Percentiles rank a stretch among this genome's conserved stretches.
Evolutionary conservation across 2,797 vertebrate genomes (phyloP).

Genomic region (Chrosomus eos): DNA sequence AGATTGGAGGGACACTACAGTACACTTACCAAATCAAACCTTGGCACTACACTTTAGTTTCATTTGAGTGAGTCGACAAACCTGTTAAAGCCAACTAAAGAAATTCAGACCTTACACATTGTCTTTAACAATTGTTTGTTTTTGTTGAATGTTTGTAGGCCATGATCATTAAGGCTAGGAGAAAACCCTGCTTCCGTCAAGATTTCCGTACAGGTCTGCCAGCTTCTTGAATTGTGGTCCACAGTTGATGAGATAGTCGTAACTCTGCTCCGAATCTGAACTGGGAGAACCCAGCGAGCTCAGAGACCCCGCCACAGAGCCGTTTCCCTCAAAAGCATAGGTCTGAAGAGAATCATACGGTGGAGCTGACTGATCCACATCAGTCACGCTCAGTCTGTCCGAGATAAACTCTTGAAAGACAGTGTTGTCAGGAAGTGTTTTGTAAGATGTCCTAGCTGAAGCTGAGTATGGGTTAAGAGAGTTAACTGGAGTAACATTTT

Average conservation of each 20-base stretch:
- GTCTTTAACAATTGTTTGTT: background rate
- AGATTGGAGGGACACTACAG: background rate
- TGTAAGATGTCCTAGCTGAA: conserved; percentile 82
- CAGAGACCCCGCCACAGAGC: conserved; percentile 92
- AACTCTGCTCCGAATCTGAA: conserved; percentile 96
- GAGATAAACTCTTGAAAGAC: conserved; percentile 96
- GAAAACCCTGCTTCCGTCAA: conserved; percentile 83
- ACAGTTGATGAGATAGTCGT: conserved; percentile 97
- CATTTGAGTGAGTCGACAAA: background rate
- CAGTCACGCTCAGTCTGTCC: conserved; percentile 93
- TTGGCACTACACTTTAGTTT: background rate
- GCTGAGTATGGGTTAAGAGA: conserved; percentile 85
- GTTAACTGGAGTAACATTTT: conserved; percentile 89
- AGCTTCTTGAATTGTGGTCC: conserved; percentile 95
- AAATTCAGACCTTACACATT: background rate
- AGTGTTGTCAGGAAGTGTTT: conserved; percentile 90
- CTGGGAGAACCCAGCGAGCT: conserved; percentile 94
- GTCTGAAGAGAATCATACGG: conserved; percentile 97
- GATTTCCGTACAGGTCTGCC: conserved; percentile 92
- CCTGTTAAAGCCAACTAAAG: background rate
- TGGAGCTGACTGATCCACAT: conserved; percentile 89
- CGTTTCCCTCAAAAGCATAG: conserved; percentile 92
- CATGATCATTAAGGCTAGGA: conserved; percentile 82
- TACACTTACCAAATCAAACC: background rate
- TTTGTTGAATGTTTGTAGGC: background rate